Evolutionary conservation across 2,888 invertebrate genomes (phyloP), one percentile per base, ranked within the genome.

Genomic region (Agrotis puta): DNA sequence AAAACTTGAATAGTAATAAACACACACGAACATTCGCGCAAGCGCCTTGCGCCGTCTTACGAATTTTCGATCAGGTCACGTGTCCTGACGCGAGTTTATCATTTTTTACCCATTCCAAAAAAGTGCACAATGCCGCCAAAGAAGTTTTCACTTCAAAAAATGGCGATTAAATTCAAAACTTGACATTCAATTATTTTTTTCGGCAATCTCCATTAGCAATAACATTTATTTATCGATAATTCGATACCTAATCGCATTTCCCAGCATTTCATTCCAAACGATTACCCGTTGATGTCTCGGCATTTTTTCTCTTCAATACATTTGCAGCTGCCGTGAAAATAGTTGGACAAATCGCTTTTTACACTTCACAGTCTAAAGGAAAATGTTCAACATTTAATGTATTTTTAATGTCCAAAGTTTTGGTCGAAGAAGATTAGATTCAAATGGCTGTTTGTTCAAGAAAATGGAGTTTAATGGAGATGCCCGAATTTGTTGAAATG

Each of bases 221-320:
- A 57, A 56, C 0, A 45, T 47, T 54, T 67, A 57, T 62, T 59
- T 53, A 73, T 68, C 58, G 70, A 65, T 77, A 74, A 64, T 20
- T 65, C 58, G 76, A 64, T 22, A 65, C 11, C 4, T 48, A 67
- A 64, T 69, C 47, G 47, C 57, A 24, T 14, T 9, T 50, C 82
- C 53, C 85, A 81, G 66, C 78, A 78, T 77, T 84, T 81, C 6
- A 74, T 87, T 87, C 86, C 87, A 20, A 80, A 58, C 82, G 79
- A 87, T 87, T 87, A 83, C n/a, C 2, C 54, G 3, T 9, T 58
- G 65, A 82, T 84, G 81, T 79, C 82, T 74, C 66, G 57, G 77
- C 70, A 78, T 83, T 84, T 86, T 84, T 85, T 85, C 82, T 72
- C 78, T 81, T 70, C 84, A 70, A 82, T 80, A 80, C 77, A n/a